phyloP scores from a whole-genome alignment of 2,888 invertebrate genomes.

The Oligia strigilis region DNA sequence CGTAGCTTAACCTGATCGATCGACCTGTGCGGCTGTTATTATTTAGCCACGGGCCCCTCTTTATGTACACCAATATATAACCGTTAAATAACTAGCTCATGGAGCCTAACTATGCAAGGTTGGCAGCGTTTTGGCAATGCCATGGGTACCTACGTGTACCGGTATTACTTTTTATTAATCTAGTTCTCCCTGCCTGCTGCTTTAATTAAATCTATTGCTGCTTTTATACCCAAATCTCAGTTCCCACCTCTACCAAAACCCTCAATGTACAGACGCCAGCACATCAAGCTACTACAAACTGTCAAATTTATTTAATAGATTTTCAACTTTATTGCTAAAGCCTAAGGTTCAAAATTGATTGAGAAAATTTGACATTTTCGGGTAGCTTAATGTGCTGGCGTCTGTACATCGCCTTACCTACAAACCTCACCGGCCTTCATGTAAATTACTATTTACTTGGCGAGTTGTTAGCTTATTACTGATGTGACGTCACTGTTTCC shows the following conservation, averaged over 20 bases:
- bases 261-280: not conserved
- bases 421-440: constrained; percentile 39
- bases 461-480: constrained; percentile 35
- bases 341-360: too few species aligned
- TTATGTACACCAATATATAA: too few species aligned
- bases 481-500: constrained; percentile 52
- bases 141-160: too few species aligned
- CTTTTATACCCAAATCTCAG: not conserved
- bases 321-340: too few species aligned
- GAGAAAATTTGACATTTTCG: too few species aligned
- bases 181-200: not conserved
- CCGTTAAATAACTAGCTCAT: not conserved
- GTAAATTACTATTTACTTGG: constrained; percentile 30
- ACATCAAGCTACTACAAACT: too few species aligned
- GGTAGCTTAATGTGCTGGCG: too few species aligned
- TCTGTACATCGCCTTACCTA: not conserved
- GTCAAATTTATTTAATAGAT: too few species aligned
- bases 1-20: too few species aligned
- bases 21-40: too few species aligned
- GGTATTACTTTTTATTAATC: not conserved
- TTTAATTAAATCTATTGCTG: not conserved
- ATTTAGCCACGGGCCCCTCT: too few species aligned
- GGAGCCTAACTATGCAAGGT: not conserved
- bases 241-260: not conserved
- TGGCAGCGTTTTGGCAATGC: not conserved